Evolutionary conservation across 2,797 vertebrate genomes (phyloP).

Genomic region (Dromococcyx pavoninus): DNA sequence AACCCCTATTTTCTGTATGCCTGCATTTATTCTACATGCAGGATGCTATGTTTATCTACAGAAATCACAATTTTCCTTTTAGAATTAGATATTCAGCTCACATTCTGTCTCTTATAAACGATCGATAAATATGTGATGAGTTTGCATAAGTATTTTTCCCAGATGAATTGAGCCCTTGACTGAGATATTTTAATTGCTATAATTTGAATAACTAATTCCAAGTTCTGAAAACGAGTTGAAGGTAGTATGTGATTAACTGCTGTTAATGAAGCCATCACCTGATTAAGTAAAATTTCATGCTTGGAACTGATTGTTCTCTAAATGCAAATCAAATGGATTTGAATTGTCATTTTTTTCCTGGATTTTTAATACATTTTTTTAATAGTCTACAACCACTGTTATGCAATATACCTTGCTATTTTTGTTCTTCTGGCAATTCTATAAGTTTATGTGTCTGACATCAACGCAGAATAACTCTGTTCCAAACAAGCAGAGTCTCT

Average conservation of each 20-base stretch:
- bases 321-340: slow-evolving; percentile 75
- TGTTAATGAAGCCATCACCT: slow-evolving; percentile 75
- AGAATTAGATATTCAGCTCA: slow-evolving; percentile 28
- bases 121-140: slow-evolving; percentile 45
- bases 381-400: background rate
- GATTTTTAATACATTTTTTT: background rate
- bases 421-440: background rate
- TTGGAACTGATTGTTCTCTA: slow-evolving; percentile 66
- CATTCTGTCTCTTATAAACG: slow-evolving; percentile 6
- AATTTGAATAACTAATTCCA: slow-evolving; percentile 79
- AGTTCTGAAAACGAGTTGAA: slow-evolving; percentile 71
- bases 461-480: background rate
- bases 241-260: slow-evolving; percentile 71
- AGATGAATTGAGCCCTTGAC: slow-evolving; percentile 54
- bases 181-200: slow-evolving; percentile 74
- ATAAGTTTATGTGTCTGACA: background rate
- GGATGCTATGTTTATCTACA: background rate
- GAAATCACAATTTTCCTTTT: background rate
- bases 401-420: background rate
- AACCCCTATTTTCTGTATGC: background rate
- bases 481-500: background rate
- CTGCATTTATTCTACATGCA: background rate
- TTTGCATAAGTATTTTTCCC: slow-evolving; percentile 55
- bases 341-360: slow-evolving; percentile 49
- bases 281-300: slow-evolving; percentile 69